Percentiles rank a stretch among this genome's conserved stretches.
Evolutionary conservation across 2,113 vertebrate genomes (phyloP).

Genomic region (Lates calcarifer): DNA sequence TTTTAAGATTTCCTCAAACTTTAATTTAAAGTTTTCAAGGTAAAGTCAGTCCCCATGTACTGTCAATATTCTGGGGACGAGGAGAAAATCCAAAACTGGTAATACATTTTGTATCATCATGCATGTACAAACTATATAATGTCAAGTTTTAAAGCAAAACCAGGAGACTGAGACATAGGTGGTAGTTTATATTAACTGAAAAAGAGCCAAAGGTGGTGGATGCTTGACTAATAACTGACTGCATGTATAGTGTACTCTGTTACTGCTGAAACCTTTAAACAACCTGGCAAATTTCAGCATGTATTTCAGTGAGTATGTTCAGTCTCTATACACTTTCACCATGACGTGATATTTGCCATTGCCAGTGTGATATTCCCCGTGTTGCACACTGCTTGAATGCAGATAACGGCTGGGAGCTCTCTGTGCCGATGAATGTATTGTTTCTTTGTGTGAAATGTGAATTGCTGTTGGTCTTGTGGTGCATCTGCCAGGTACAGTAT

Average conservation of each 20-base stretch:
- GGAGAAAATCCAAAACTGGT: neutral
- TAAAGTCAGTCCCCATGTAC: neutral
- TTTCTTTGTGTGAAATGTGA: neutral
- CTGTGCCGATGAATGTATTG: neutral
- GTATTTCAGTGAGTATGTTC: neutral
- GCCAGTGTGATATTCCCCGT: neutral
- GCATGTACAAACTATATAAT: too few relatives aligned
- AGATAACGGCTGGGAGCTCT: neutral
- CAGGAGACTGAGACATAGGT: neutral
- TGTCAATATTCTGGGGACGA: neutral
- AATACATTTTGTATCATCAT: neutral
- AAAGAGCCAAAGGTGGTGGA: too few relatives aligned
- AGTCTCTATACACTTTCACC: neutral
- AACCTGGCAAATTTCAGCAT: too few relatives aligned
- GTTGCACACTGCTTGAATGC: neutral
- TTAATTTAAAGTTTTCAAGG: neutral
- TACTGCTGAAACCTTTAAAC: neutral
- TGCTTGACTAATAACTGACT: neutral
- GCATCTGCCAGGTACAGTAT: neutral
- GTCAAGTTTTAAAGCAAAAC: neutral
- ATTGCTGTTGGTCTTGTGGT: neutral
- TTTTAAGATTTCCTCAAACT: neutral
- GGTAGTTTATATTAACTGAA: neutral
- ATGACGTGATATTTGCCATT: neutral
- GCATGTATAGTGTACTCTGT: too few relatives aligned